phyloP scores from a whole-genome alignment of 2,888 invertebrate species.

The Arenicola marina region DNA sequence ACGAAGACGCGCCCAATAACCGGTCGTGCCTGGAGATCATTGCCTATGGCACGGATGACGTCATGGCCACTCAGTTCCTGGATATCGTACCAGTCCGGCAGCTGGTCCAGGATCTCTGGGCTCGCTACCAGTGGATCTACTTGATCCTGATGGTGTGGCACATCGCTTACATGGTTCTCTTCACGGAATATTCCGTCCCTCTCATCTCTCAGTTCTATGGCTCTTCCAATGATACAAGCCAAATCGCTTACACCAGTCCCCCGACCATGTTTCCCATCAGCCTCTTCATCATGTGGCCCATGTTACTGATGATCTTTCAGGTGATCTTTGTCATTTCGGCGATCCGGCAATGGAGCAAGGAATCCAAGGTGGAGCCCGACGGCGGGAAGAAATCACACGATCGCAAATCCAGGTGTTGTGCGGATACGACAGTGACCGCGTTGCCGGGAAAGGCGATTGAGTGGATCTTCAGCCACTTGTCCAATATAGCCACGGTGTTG shows the following conservation, averaged over 20 bases:
- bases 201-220: too few species aligned
- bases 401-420: neutral
- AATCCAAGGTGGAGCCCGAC: neutral
- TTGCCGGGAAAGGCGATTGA: conserved; percentile 11
- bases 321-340: conserved; percentile 27
- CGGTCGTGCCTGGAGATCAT: conserved; percentile 49
- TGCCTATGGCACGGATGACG: conserved; percentile 37
- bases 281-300: conserved; percentile 34
- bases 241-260: neutral
- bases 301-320: conserved; percentile 24
- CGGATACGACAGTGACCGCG: neutral
- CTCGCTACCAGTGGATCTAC: conserved; percentile 48
- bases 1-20: neutral
- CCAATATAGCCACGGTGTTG: conserved; percentile 24
- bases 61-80: conserved; percentile 44
- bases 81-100: conserved; percentile 48
- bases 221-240: neutral
- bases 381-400: neutral
- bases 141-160: conserved; percentile 46
- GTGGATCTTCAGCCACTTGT: conserved; percentile 32
- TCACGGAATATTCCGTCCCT: too few species aligned
- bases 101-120: conserved; percentile 48
- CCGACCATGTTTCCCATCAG: neutral
- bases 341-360: neutral
- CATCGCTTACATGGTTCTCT: conserved; percentile 49